Evolutionary conservation across 2,888 invertebrate genomes (phyloP), one percentile per base, ranked within the genome.

Genomic region (Boloria euphrosyne): DNA sequence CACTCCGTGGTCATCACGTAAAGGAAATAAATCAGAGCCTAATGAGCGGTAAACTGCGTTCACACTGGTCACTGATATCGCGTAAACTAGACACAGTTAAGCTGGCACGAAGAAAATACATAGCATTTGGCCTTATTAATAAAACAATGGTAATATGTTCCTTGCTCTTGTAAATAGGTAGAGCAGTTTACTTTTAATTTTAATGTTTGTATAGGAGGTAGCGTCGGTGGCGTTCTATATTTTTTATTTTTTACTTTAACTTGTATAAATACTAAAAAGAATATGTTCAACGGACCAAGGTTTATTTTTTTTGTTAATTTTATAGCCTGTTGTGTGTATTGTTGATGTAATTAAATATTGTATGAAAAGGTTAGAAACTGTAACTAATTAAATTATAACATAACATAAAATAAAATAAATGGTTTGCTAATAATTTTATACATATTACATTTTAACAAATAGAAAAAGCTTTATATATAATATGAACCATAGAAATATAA

Each of bases 1-100:
- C 78, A 76, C 78, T 79, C 73, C 75, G 80, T 79, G 79, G 77
- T 76, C 75, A 76, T 81, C 86, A 86, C 87, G 86, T 86, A 83
- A 71, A 65, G 71, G 72, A 77, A 77, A 84, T 88, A 88, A 86
- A 88, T 86, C 80, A 78, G 76, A 62, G 62, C 69, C 76, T 78
- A 78, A 78, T 78, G 78, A 78, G 77, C 72, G 73, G 73, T 73
- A 73, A 74, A 74, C 71, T 70, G 68, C 65, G 71, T 72, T 74
- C 74, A 73, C 75, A 75, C 72, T 71, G 74, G 68, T 69, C 68
- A 67, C 65, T 66, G 59, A 59, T 66, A 61, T 66, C 64, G 57
- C 49, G 50, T 69, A 61, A 60, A 57, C 66, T 59, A 66, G 47
- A 17, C 54, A 62, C 62, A 50, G 58, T 62, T 59, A 58, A 65